Evolutionary conservation across 2,113 vertebrate species (phyloP).

Genomic region (Nestor notabilis): DNA sequence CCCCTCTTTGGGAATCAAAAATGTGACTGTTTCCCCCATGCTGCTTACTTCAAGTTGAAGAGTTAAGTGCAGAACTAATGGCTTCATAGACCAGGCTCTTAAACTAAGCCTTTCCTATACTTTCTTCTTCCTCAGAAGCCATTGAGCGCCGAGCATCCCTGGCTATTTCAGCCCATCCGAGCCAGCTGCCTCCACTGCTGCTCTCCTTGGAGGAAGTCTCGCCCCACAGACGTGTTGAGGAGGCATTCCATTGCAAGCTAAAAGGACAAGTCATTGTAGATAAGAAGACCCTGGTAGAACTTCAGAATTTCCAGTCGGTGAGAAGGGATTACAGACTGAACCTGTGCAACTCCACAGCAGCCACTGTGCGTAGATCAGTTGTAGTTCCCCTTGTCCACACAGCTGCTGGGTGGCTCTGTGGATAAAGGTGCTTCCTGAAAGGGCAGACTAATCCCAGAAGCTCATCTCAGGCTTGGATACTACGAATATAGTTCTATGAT

Average conservation of each 20-base stretch:
- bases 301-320: conserved; percentile 94
- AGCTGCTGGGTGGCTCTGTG: background rate
- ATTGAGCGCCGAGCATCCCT: conserved; percentile 78
- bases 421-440: background rate
- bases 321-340: conserved; percentile 53
- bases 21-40: background rate
- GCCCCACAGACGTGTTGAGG: conserved; percentile 76
- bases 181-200: conserved; percentile 74
- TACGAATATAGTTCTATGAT: background rate
- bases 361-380: background rate
- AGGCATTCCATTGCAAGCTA: conserved; percentile 92
- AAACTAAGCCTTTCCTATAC: background rate
- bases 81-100: background rate
- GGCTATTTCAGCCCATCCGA: conserved; percentile 62
- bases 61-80: too few relatives aligned
- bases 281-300: conserved; percentile 90
- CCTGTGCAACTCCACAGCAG: background rate
- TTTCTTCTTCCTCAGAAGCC: conserved; percentile 78
- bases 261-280: conserved; percentile 85
- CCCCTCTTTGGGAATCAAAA: background rate
- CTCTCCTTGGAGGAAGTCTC: conserved; percentile 78
- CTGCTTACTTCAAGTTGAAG: background rate
- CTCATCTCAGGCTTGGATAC: background rate
- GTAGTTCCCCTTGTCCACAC: background rate
- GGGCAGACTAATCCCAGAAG: background rate